Evolutionary conservation across 2,113 vertebrate species (phyloP), one percentile per base, ranked within the genome.

Genomic region (Lepus europaeus): DNA sequence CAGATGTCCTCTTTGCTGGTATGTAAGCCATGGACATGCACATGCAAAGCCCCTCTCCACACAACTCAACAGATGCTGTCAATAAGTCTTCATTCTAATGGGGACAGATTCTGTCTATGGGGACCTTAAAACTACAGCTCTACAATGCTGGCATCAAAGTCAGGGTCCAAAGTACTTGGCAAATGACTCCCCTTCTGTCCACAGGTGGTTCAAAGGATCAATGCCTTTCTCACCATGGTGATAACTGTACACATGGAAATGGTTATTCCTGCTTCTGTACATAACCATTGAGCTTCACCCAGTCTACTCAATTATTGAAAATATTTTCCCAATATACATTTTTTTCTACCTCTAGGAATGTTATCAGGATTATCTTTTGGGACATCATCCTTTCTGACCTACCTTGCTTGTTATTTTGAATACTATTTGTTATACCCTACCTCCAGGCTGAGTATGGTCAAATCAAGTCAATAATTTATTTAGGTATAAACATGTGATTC

Each of bases 171-270:
- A 91, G 68, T 56, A 91, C 90, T 77, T 78, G 90, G 61, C 27
- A 92, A 83, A 95, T 90, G 72, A 16, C 45, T 59, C 22, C 27
- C 22, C 19, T 0, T 66, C 56, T 56, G n/a, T 73, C 23, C 61
- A 80, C 89, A 93, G 92, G 92, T 69, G 69, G 93, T 56, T 61
- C 64, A 93, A 8, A 74, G 64, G 92, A 89, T 85, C 19, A 19
- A n/a, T 93, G 36, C 92, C 85, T 93, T 92, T 79, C 70, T 96
- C 91, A 88, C 89, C 77, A 90, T 86, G 78, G 91, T 89, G 89
- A 91, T 27, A 82, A 66, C 16, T 81, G 95, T 96, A 98, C 96
- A 96, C 87, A 90, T 96, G 89, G 96, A 97, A 98, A 96, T 77
- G 56, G 81, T 25, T 64, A 33, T 87, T 96, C 68, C 45, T 77